Percentiles rank a stretch among this genome's conserved stretches.
phyloP scores from a whole-genome alignment of 2,113 vertebrate species.

The Rhombomys opimus region DNA sequence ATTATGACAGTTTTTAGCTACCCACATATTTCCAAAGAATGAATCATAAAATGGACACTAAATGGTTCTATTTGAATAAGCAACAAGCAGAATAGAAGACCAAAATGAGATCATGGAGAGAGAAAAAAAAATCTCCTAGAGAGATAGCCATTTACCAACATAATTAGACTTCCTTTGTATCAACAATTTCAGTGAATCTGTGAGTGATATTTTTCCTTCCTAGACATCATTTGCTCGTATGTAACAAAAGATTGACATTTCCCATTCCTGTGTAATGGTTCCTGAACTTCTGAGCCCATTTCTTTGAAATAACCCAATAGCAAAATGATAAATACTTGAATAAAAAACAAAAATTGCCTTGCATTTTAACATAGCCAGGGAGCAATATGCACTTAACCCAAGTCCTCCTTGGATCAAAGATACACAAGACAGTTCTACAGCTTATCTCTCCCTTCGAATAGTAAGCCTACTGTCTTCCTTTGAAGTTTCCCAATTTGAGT shows the following conservation, averaged over 20 bases:
- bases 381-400: not conserved
- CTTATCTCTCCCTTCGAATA: not conserved
- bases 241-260: not conserved
- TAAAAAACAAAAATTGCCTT: not conserved
- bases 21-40: not conserved
- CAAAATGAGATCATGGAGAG: not conserved
- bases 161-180: not conserved
- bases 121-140: not conserved
- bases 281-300: not conserved
- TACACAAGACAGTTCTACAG: fast-evolving
- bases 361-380: not conserved
- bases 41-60: not conserved
- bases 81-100: not conserved
- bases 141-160: not conserved
- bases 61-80: not conserved
- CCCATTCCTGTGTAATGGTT: not conserved
- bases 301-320: not conserved
- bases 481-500: not conserved
- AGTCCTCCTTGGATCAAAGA: fast-evolving
- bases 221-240: not conserved
- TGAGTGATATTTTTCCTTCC: not conserved
- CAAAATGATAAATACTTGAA: not conserved
- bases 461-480: not conserved
- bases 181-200: not conserved
- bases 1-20: not conserved